Base-by-base conservation (phyloP, 1,140 invertebrate species). In the Rhyacophila brunnea region DNA sequence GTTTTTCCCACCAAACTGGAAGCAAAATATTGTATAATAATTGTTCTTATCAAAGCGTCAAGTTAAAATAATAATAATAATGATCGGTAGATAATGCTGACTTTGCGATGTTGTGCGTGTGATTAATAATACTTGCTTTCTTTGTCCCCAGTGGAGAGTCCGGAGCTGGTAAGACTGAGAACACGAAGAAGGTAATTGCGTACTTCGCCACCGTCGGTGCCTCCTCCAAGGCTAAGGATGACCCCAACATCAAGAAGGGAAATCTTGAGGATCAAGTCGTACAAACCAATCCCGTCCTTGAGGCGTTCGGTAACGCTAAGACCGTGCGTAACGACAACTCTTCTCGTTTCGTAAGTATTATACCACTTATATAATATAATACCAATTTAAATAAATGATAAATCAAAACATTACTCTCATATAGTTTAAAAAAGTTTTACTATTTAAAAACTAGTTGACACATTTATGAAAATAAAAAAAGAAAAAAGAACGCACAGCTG, bases 311-410 rank as follows among this genome's bases (percentile, higher is more conserved):
- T 92, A 99, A 98, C 85, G 96, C 96, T 76, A 99, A 99, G 88
- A 99, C 96, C 71, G 93, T 95, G 72, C 93, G 96, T 92, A 98
- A 99, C 83, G 96, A 99, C 84, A 98, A 99, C 90, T 98, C 96
- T 60, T 99, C 96, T 64, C 92, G 96, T 88, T 95, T 96, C 90
- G 93, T 95, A 91, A 94, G 92, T 93, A 78, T 69, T 40, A 17
- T 28, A 40, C 38, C 34, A 7, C 6, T 35, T 7, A 35, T 35
- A 35, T 35, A 35, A 35, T 32, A 50, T 65, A 51, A 60, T 18
- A 13, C 23, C n/a, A n/a, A n/a, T n/a, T n/a, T n/a, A n/a, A n/a
- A n/a, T n/a, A n/a, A n/a, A n/a, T n/a, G n/a, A n/a, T n/a, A n/a
- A n/a, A n/a, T n/a, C n/a, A n/a, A n/a, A n/a, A n/a, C n/a, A n/a